Percentiles rank a stretch among this genome's conserved stretches.
phyloP scores from a whole-genome alignment of 1,140 invertebrate species.

The Trachymyrmex septentrionalis region DNA sequence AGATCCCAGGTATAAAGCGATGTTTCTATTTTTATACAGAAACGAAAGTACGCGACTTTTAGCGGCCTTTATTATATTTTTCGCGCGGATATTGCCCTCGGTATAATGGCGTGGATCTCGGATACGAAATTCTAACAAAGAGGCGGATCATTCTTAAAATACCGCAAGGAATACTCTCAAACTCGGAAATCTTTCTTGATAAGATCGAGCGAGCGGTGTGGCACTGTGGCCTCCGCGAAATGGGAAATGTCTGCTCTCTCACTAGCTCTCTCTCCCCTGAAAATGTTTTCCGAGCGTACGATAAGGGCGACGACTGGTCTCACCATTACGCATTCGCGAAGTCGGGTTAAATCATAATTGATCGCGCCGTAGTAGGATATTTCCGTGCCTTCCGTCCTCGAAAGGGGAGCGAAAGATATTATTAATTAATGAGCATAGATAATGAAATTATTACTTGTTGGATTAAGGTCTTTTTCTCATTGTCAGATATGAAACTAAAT shows the following conservation, averaged over 20 bases:
- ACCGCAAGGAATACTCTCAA: conserved; percentile 47
- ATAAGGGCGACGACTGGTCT: conserved; percentile 34
- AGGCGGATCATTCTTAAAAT: conserved; percentile 61
- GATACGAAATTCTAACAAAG: conserved; percentile 56
- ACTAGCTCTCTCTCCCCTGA: background rate
- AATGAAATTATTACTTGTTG: conserved; percentile 24
- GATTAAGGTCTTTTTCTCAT: background rate
- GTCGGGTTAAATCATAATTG: conserved; percentile 50
- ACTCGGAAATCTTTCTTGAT: conserved; percentile 64
- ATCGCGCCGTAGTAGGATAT: background rate
- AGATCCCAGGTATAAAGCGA: conserved; percentile 46
- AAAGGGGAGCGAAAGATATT: conserved; percentile 1
- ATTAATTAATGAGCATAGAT: conserved; percentile 38
- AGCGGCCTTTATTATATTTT: conserved; percentile 55
- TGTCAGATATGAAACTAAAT: background rate
- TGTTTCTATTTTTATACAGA: conserved; percentile 51
- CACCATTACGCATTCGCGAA: conserved; percentile 13
- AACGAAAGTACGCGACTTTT: conserved; percentile 47
- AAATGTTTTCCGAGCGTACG: conserved; percentile 41
- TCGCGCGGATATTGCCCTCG: conserved; percentile 54
- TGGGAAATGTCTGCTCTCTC: conserved; percentile 44
- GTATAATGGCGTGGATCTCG: conserved; percentile 49
- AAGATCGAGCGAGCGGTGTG: conserved; percentile 34
- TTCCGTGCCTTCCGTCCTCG: background rate
- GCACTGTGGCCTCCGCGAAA: conserved; percentile 12